phyloP scores from a whole-genome alignment of 2,888 invertebrate species.

The Drosophila mayaguana region DNA sequence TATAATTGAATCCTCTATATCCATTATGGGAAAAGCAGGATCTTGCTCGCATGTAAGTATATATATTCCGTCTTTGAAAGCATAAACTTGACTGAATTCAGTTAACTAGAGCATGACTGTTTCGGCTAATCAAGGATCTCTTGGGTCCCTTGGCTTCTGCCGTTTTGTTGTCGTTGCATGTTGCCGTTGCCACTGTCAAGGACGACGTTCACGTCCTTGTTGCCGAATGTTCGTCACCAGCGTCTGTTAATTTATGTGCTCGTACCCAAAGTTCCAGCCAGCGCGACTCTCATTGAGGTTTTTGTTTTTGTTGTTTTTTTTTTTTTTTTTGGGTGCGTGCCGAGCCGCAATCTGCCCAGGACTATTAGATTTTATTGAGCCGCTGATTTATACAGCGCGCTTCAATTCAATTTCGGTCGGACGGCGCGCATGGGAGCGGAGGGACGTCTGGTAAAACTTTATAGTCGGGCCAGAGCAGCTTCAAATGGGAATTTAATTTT shows the following conservation, averaged over 20 bases:
- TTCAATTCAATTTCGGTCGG: conserved; percentile 69
- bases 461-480: conserved; percentile 41
- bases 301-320: too few species aligned
- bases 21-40: neutral
- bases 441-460: conserved; percentile 55
- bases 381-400: conserved; percentile 77
- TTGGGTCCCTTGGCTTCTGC: conserved; percentile 3
- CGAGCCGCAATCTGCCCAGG: conserved; percentile 70
- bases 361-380: conserved; percentile 79
- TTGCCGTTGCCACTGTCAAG: conserved; percentile 63
- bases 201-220: conserved; percentile 54
- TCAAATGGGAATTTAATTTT: conserved; percentile 74
- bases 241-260: conserved; percentile 65
- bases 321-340: conserved; percentile 61
- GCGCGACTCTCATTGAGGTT: conserved; percentile 15
- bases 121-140: conserved; percentile 24
- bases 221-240: conserved; percentile 27
- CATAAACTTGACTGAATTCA: neutral
- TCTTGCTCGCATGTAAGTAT: neutral
- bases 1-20: neutral
- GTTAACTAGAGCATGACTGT: conserved; percentile 24
- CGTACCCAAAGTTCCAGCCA: conserved; percentile 21
- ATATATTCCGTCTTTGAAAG: neutral
- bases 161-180: conserved; percentile 23
- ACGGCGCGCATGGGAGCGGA: conserved; percentile 28